Conservation (phyloP, 2,113 vertebrate species). For the Bos indicus region DNA sequence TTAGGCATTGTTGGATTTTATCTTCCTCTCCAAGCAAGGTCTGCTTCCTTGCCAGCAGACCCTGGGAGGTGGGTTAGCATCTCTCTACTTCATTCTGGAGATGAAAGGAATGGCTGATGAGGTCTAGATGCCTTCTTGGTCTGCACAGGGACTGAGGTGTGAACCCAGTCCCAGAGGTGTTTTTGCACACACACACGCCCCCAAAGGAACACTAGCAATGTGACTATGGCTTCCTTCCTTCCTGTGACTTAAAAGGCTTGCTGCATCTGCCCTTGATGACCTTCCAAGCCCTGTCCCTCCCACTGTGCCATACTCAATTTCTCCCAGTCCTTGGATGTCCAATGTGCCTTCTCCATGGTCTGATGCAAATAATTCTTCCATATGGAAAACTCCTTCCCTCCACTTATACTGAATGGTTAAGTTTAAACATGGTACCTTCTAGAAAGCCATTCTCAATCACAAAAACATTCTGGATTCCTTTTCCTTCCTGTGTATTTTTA, state of each 20-base stretch:
- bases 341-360: background rate
- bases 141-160: background rate
- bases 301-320: background rate
- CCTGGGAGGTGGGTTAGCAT: background rate
- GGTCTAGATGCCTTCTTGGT: background rate
- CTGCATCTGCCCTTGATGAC: background rate
- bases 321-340: background rate
- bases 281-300: background rate
- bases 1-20: background rate
- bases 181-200: background rate
- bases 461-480: background rate
- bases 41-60: background rate
- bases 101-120: background rate
- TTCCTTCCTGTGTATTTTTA: background rate
- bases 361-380: background rate
- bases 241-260: background rate
- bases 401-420: background rate
- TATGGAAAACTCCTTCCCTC: background rate
- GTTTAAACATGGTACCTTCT: background rate
- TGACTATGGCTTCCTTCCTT: background rate
- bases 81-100: background rate
- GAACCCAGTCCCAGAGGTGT: too few species aligned
- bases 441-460: background rate
- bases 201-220: rapidly evolving
- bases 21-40: background rate